Conservation (phyloP, 2,888 invertebrate species). For the Zaprionus lineosus region DNA sequence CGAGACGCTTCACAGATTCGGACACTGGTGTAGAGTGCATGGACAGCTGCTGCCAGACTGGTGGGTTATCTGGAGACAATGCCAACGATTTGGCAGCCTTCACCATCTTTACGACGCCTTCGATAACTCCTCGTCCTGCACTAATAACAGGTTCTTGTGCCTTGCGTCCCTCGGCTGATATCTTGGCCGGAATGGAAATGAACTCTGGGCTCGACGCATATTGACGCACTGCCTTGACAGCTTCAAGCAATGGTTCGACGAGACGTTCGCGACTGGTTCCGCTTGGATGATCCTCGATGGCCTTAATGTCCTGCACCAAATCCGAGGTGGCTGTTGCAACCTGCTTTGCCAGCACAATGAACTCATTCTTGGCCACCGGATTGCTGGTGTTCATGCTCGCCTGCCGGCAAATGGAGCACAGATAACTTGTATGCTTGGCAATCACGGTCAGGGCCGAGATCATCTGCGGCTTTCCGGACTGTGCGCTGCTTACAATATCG, state of each 20-base stretch:
- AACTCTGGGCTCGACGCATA: constrained; percentile 98
- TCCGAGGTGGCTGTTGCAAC: constrained; percentile 97
- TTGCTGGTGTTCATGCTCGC: constrained; percentile 95
- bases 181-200: constrained; percentile 94
- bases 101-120: constrained; percentile 95
- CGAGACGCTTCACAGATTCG: constrained; percentile 96
- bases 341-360: constrained; percentile 98
- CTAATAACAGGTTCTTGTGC: constrained; percentile 94
- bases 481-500: constrained; percentile 87
- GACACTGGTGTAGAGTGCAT: constrained; percentile 97
- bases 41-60: constrained; percentile 97
- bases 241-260: constrained; percentile 93
- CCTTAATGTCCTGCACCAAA: constrained; percentile 97
- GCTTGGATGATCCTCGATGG: constrained; percentile 91
- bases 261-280: constrained; percentile 89
- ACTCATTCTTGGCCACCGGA: constrained; percentile 96
- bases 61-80: constrained; percentile 93
- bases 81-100: constrained; percentile 94
- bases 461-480: constrained; percentile 91
- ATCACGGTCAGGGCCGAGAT: constrained; percentile 95
- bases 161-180: constrained; percentile 91
- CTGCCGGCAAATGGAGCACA: constrained; percentile 96
- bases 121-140: constrained; percentile 90
- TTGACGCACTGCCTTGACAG: constrained; percentile 94
- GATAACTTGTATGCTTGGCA: constrained; percentile 96